These are phyloP conservation scores for Athene cunicularia DNA, from an alignment of 2,113 vertebrate species.

Conservation along the genomic window DNA sequence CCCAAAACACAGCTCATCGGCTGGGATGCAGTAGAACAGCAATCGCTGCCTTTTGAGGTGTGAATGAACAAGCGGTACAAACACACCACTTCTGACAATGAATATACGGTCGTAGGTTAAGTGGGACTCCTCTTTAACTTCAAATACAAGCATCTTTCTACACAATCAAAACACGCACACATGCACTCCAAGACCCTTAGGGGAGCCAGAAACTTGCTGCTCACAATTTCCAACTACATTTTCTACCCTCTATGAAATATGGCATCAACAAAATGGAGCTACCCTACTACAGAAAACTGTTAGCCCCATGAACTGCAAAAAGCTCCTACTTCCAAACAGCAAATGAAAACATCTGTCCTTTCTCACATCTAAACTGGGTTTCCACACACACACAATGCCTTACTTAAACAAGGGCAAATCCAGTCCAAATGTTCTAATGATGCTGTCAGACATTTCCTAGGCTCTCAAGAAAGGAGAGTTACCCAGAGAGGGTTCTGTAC, in stretches of 20 bases:
- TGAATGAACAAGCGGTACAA: neutral
- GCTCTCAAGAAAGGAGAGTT: neutral
- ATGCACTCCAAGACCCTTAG: neutral
- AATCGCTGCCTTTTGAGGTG: neutral
- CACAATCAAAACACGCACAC: neutral
- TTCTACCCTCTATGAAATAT: rapidly evolving
- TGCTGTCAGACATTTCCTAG: rapidly evolving
- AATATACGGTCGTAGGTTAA: neutral
- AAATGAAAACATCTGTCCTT: neutral
- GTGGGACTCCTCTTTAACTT: neutral
- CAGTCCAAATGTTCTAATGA: neutral
- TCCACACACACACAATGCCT: neutral
- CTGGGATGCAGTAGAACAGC: neutral
- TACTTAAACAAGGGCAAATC: neutral
- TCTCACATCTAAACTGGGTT: neutral
- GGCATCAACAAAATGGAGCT: neutral
- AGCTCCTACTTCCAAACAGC: neutral
- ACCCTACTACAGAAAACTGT: neutral
- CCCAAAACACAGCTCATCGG: neutral
- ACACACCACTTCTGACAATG: neutral
- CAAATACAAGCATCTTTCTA: neutral
- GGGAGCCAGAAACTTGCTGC: neutral
- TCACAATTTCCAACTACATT: neutral
- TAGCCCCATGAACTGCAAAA: rapidly evolving
- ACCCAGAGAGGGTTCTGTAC: neutral